These are phyloP conservation scores for Falco berigora DNA, from an alignment of 2,797 vertebrate genomes.

Conservation along the genomic window DNA sequence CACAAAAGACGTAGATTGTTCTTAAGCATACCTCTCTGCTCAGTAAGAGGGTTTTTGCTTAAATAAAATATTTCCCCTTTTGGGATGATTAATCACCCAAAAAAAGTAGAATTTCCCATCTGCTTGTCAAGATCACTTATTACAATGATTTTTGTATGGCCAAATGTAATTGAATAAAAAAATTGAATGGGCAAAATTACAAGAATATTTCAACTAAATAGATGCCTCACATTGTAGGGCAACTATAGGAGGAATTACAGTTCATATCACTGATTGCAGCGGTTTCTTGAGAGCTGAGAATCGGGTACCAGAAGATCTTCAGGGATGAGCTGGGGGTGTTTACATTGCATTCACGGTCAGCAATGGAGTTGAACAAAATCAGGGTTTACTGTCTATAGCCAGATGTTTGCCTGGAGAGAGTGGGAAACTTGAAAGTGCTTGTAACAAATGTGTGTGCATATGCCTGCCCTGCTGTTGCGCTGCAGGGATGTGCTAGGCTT, in stretches of 20 bases:
- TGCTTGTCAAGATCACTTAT: background rate
- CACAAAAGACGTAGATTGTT: background rate
- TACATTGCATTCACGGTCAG: background rate
- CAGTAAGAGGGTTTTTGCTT: background rate
- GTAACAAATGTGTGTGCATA: background rate
- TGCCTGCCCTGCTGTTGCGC: background rate
- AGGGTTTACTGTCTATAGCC: background rate
- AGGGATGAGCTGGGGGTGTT: background rate
- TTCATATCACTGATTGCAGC: background rate
- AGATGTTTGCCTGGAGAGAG: background rate
- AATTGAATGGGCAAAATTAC: too few relatives aligned
- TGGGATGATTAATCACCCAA: too few relatives aligned
- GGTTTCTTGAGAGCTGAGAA: background rate
- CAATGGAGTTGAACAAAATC: background rate
- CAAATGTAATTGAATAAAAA: too few relatives aligned
- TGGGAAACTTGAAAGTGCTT: background rate
- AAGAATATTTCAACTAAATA: background rate
- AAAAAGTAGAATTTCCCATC: background rate
- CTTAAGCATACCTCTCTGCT: background rate
- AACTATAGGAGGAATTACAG: background rate
- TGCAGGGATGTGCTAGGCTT: background rate
- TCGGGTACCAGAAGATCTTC: background rate
- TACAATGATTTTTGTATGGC: background rate
- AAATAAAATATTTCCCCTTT: background rate
- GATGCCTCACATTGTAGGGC: background rate